Evolutionary conservation across 1,140 invertebrate species (phyloP).

Genomic region (Drosophila gunungcola): DNA sequence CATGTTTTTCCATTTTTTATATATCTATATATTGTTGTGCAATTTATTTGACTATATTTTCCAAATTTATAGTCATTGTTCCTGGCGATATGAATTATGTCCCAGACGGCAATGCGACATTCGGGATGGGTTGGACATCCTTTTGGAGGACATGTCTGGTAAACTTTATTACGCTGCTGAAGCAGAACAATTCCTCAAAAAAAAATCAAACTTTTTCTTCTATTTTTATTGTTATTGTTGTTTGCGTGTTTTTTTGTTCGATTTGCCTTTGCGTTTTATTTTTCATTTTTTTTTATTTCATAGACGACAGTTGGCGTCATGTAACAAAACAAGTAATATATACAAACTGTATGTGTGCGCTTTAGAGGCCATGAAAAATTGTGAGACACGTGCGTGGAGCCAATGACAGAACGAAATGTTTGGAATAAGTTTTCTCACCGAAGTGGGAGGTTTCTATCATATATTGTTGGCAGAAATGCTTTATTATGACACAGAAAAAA

Average conservation of each 20-base stretch:
- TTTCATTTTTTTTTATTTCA: slow-evolving; percentile 17
- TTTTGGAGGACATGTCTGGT: slow-evolving; percentile 33
- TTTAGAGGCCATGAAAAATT: slow-evolving; percentile 68
- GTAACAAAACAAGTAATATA: slow-evolving; percentile 55
- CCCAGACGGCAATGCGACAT: slow-evolving; percentile 37
- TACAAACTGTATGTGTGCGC: slow-evolving; percentile 16
- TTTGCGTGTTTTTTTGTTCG: slow-evolving; percentile 46
- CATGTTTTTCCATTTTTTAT: neutral
- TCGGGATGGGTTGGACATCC: slow-evolving; percentile 6
- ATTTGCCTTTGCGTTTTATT: slow-evolving; percentile 13
- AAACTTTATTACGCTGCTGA: slow-evolving; percentile 35
- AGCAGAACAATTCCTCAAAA: slow-evolving; percentile 13
- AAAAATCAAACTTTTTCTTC: slow-evolving; percentile 32
- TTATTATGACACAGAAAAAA: neutral
- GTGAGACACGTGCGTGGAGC: slow-evolving; percentile 70
- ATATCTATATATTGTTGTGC: neutral
- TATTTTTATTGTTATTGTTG: slow-evolving; percentile 48
- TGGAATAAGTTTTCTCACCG: slow-evolving; percentile 10
- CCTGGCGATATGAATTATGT: slow-evolving; percentile 35
- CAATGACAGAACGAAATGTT: slow-evolving; percentile 48
- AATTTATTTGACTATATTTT: slow-evolving; percentile 15
- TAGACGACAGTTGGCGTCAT: slow-evolving; percentile 53
- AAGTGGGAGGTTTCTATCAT: slow-evolving; percentile 8
- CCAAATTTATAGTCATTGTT: slow-evolving; percentile 32
- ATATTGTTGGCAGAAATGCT: neutral